Evolutionary conservation across 2,797 vertebrate species (phyloP).

Genomic region (Gadopsis bispinosus): DNA sequence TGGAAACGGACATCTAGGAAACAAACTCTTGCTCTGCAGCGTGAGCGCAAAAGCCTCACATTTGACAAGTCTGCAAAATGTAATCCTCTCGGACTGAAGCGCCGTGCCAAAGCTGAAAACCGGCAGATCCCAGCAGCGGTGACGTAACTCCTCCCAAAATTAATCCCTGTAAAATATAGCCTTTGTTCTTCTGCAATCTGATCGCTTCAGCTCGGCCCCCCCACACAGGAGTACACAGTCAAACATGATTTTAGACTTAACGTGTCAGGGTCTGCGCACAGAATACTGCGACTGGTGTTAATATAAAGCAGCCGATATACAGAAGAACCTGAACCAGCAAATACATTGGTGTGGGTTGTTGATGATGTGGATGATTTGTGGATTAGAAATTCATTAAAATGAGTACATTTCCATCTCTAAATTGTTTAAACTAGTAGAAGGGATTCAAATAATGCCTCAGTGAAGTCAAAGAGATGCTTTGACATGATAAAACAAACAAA

Average conservation of each 20-base stretch:
- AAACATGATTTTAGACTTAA: conserved; percentile 26
- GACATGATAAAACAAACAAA: not conserved
- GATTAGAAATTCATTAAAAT: conserved; percentile 16
- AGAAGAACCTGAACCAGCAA: not conserved
- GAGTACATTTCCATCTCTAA: not conserved
- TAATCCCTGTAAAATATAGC: conserved; percentile 64
- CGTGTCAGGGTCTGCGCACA: conserved; percentile 4
- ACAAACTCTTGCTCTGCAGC: conserved; percentile 9
- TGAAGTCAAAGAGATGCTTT: conserved; percentile 13
- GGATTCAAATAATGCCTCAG: not conserved
- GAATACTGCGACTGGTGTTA: conserved; percentile 5
- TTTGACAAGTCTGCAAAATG: conserved; percentile 47
- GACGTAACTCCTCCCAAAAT: conserved; percentile 59
- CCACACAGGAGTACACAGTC: conserved; percentile 8
- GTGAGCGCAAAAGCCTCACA: conserved; percentile 27
- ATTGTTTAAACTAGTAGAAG: conserved; percentile 7
- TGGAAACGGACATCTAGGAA: conserved; percentile 14
- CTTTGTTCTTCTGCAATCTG: conserved; percentile 41
- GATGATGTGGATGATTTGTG: conserved; percentile 12
- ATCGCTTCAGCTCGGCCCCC: conserved; percentile 30
- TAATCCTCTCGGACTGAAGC: conserved; percentile 59
- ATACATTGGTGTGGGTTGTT: not conserved
- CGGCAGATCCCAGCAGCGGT: conserved; percentile 52
- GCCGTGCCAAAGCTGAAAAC: conserved; percentile 28
- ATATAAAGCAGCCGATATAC: not conserved